These are phyloP conservation scores for Gymnobelideus leadbeateri DNA, from an alignment of 2,113 vertebrate species.

Conservation along the genomic window DNA sequence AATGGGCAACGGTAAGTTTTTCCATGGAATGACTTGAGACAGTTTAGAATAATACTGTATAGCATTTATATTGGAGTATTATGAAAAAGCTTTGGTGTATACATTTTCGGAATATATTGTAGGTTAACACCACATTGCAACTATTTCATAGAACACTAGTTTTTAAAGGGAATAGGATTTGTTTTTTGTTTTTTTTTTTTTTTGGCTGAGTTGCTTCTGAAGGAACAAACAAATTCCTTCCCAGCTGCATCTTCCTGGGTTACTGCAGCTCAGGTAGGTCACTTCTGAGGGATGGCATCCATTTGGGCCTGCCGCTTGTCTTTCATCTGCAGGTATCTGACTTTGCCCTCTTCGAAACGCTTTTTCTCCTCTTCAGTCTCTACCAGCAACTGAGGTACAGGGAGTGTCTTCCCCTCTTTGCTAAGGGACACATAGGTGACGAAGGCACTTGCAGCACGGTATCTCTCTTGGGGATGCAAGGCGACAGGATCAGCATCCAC, in stretches of 20 bases:
- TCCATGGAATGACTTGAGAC: background rate
- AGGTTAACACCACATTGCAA: constrained; percentile 72
- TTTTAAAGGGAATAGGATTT: constrained; percentile 48
- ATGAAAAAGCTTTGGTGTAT: constrained; percentile 80
- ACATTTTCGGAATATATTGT: constrained; percentile 56
- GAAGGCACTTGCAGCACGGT: constrained; percentile 94
- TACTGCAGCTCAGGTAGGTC: background rate
- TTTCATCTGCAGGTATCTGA: constrained; percentile 94
- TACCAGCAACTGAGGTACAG: constrained; percentile 91
- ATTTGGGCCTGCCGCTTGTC: constrained; percentile 89
- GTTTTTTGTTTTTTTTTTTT: too few species aligned
- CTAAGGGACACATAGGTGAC: constrained; percentile 97
- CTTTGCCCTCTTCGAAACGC: constrained; percentile 93
- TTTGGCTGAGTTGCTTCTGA: constrained; percentile 42
- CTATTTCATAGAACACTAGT: constrained; percentile 68
- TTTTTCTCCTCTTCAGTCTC: constrained; percentile 93
- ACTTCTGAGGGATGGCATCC: constrained; percentile 82
- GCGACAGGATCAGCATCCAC: constrained; percentile 91
- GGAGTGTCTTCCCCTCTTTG: constrained; percentile 89
- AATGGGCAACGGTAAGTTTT: constrained; percentile 48
- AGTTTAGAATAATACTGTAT: constrained; percentile 2
- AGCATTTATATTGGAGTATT: background rate
- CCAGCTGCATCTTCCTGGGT: background rate
- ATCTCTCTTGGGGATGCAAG: constrained; percentile 85
- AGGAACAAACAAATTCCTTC: background rate